Base-by-base conservation (phyloP, 2,797 vertebrate species). In the Darevskia nairensis region DNA sequence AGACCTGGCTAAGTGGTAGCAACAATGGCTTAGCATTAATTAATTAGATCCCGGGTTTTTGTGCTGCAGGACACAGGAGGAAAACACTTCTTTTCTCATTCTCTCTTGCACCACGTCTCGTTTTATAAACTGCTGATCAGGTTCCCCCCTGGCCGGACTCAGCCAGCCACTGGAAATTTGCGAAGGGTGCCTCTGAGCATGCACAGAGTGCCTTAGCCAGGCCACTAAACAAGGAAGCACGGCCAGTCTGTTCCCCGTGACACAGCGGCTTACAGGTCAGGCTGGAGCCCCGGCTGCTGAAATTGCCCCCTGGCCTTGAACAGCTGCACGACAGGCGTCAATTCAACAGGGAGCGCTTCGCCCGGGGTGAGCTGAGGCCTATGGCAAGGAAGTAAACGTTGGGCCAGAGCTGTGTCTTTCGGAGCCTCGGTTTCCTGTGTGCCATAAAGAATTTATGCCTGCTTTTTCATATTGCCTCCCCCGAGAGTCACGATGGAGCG, bases 401-500 rank as follows among this genome's bases (percentile, higher is more conserved):
- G 3, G 3, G 46, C 25, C 1, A 13, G 64, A 9, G 10, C 29
- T 46, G 41, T 13, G 0, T 35, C n/a, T 78, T 82, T 8, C 9
- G 23, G 50, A 29, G 64, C 79, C 35, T 74, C 8, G 2, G 21
- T 50, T 74, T 87, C 61, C 80, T 44, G 15, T 6, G 41, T 55
- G 72, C 61, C 86, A 83, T n/a, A 78, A 88, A 29, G n/a, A 77
- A 83, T 69, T 59, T 29, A 78, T 29, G 74, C 59, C 86, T 69
- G 80, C 32, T 19, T 83, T 69, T 69, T 50, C 61, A 69, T 50
- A 7, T 21, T 83, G n/a, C 61, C 61, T 83, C 86, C 44, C 86
- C 13, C 0, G 61, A 81, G 86, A 74, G 19, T 8, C 2, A 21
- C 50, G 35, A 81, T 64, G 78, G 68, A 82, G 21, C 75, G 25